Percentiles rank a stretch among this genome's conserved stretches.
phyloP scores from a whole-genome alignment of 2,113 vertebrate species.

The Bagarius yarrelli region DNA sequence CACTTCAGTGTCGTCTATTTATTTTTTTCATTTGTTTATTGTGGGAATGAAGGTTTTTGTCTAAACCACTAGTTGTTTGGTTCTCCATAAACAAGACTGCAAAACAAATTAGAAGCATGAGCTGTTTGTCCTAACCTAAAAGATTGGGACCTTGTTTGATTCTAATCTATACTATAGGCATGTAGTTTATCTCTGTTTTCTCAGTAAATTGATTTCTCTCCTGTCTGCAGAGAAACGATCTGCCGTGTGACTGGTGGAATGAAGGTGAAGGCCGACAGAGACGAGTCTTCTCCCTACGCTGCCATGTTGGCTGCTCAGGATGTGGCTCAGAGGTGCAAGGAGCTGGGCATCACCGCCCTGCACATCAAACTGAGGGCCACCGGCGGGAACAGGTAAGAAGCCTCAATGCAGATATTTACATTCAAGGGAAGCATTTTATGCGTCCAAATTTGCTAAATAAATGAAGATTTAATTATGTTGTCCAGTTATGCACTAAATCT shows the following conservation, averaged over 20 bases:
- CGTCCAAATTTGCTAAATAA: not conserved
- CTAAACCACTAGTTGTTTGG: no score
- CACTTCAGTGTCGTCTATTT: no score
- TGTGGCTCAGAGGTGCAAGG: constrained; percentile 96
- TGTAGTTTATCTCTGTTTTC: no score
- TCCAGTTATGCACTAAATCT: not conserved
- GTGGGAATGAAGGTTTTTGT: no score
- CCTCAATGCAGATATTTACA: not conserved
- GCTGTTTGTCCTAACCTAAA: no score
- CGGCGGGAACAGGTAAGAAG: constrained; percentile 83
- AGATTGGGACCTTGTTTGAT: no score
- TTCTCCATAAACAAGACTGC: no score
- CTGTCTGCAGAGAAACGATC: constrained; percentile 84
- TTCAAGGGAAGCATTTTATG: not conserved
- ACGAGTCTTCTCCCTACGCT: constrained; percentile 93
- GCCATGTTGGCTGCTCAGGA: constrained; percentile 98
- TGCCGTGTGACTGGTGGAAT: constrained; percentile 97
- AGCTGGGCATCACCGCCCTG: constrained; percentile 93
- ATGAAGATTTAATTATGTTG: no score
- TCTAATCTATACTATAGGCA: no score
- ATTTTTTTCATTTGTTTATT: no score
- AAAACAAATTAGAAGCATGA: no score
- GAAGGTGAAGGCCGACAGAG: constrained; percentile 98
- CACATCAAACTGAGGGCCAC: constrained; percentile 97
- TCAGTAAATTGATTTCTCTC: not conserved